Evolutionary conservation across 1,140 invertebrate genomes (phyloP).

Genomic region (Heliothis subflexa): DNA sequence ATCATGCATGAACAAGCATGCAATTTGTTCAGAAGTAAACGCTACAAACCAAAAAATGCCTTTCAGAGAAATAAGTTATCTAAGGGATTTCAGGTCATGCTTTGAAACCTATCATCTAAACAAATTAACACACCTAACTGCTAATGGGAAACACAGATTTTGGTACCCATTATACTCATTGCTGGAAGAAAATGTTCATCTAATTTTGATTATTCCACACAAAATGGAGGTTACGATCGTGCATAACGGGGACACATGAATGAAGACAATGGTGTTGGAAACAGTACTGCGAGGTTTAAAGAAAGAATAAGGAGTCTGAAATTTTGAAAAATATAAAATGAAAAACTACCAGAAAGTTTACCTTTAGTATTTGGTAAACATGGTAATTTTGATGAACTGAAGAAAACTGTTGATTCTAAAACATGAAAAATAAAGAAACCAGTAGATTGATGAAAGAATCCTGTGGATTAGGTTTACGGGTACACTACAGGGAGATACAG

Average conservation of each 20-base stretch:
- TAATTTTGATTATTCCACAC: constrained; percentile 49
- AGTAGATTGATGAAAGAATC: constrained; percentile 10
- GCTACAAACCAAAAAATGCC: constrained; percentile 21
- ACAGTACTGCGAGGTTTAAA: constrained; percentile 26
- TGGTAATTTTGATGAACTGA: constrained; percentile 16
- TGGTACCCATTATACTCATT: constrained; percentile 82
- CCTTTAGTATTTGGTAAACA: neutral
- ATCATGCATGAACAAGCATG: constrained; percentile 24
- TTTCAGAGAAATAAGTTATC: neutral
- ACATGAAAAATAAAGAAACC: constrained; percentile 14
- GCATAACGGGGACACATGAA: constrained; percentile 50
- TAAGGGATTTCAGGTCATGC: constrained; percentile 52
- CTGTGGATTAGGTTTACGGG: neutral
- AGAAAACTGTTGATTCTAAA: neutral
- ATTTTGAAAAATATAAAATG: constrained; percentile 30
- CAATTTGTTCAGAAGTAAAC: neutral
- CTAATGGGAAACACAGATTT: constrained; percentile 67
- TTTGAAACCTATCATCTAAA: constrained; percentile 46
- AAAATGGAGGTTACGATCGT: constrained; percentile 43
- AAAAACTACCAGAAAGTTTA: constrained; percentile 10
- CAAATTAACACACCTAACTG: constrained; percentile 65
- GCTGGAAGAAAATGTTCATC: constrained; percentile 56
- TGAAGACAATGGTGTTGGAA: constrained; percentile 44
- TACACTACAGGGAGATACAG: constrained; percentile 31
- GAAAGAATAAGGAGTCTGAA: neutral